A percentile compares a stretch with the other conserved stretches of the same genome.
phyloP scores from a whole-genome alignment of 2,113 vertebrate species.

The Hydrochoerus hydrochaeris region DNA sequence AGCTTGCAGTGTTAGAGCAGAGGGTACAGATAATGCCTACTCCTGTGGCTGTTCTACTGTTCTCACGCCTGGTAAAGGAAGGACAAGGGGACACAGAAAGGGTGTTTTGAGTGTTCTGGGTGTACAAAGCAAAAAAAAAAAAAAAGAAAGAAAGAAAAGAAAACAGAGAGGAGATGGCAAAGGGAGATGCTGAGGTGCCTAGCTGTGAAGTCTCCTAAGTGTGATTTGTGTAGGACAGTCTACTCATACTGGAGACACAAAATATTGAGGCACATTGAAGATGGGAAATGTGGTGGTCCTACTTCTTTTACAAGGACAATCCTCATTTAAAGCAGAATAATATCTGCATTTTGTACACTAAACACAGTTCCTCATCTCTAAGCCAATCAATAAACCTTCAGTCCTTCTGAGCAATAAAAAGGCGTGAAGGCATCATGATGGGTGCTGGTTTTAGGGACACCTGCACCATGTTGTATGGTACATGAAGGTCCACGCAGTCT shows the following conservation, averaged over 20 bases:
- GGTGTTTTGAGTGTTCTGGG: not conserved
- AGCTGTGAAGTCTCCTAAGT: not conserved
- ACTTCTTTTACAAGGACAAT: not conserved
- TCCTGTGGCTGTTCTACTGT: not conserved
- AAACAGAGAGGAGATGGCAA: too few species aligned
- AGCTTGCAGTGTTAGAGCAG: accelerated
- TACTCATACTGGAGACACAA: not conserved
- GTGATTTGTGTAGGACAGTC: not conserved
- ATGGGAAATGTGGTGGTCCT: not conserved
- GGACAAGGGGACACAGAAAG: not conserved
- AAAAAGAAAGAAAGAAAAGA: too few species aligned
- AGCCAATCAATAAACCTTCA: not conserved
- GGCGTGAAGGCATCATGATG: accelerated
- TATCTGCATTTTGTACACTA: not conserved
- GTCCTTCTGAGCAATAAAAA: not conserved
- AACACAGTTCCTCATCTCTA: not conserved
- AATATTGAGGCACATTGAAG: not conserved
- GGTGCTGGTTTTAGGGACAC: not conserved
- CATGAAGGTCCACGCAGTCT: not conserved
- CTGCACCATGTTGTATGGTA: not conserved
- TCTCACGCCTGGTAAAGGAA: slow-evolving; percentile 51
- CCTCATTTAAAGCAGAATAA: not conserved
- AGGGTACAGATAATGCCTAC: slow-evolving; percentile 14
- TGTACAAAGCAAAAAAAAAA: not conserved
- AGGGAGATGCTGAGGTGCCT: not conserved